Evolutionary conservation across 2,888 invertebrate genomes (phyloP).

Genomic region (Polyommatus iphigenia): DNA sequence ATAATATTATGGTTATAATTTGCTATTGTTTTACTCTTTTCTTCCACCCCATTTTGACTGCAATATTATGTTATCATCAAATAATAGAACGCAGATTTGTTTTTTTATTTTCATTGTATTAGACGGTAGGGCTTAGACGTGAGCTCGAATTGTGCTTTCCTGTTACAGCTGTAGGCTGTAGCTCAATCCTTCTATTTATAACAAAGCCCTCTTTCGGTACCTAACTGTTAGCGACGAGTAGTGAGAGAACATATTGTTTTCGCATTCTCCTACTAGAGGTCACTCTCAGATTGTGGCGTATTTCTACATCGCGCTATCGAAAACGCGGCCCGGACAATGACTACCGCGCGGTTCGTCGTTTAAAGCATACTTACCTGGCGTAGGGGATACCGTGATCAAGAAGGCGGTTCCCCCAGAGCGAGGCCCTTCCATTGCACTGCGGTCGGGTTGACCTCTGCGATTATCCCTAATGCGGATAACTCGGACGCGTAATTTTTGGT

Average conservation of each 20-base stretch:
- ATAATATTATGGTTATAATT: no score
- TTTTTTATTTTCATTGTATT: no score
- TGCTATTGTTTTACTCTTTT: no score
- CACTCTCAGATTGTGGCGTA: background rate
- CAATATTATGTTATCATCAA: no score
- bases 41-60: no score
- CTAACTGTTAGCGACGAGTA: background rate
- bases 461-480: conserved; percentile 24
- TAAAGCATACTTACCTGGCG: background rate
- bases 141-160: no score
- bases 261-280: background rate
- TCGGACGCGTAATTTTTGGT: conserved; percentile 24
- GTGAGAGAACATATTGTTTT: background rate
- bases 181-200: background rate
- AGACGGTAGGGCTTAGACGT: no score
- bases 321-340: no score
- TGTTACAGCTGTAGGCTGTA: no score
- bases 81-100: no score
- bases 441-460: conserved; percentile 26
- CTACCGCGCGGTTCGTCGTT: no score
- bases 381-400: conserved; percentile 19
- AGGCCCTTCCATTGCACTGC: conserved; percentile 25
- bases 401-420: conserved; percentile 26
- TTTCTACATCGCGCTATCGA: background rate
- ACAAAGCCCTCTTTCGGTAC: background rate